Evolutionary conservation across 2,113 vertebrate species (phyloP), one percentile per base, ranked within the genome.

Genomic region (Cercocebus atys): DNA sequence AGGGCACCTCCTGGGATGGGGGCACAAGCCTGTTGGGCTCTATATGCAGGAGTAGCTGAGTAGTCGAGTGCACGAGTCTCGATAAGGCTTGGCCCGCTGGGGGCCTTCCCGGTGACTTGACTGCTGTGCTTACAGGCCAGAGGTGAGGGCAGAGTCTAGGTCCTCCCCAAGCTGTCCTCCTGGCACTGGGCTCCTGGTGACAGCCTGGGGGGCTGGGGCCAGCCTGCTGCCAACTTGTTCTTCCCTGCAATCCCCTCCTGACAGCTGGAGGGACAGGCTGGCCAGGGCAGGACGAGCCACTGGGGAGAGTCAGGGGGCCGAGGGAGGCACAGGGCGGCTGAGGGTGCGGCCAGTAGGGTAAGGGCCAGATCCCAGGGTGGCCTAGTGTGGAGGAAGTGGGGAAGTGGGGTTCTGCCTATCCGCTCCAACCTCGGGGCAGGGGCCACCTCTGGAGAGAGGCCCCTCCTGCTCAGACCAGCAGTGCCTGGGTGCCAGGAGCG

Each of bases 401-500:
- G 13, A 27, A 8, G 17, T 0, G 23, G 66, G 23, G 32, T 2
- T 45, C 16, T 22, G 6, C 55, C 23, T 9, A 3, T 11, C 27
- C 2, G 66, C 59, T 55, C 30, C 32, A 27, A 25, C 30, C 78
- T 79, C 52, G 1, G 68, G 35, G 22, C 3, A 13, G 43, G 84
- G 22, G 25, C 6, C 27, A 64, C 43, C 55, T 8, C 3, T 4
- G 20, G 32, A 85, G 32, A 75, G 20, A 14, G 43, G 40, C 22
- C 17, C 27, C 6, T 8, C 12, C 16, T 0, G 2, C n/a, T 50
- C 13, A 23, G 61, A 32, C 38, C 32, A 57, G 3, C 30, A 6
- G 0, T 2, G 0, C 32, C 27, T 18, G 20, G 40, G 38, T 1
- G 47, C 35, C 45, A 50, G 23, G 61, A 25, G 14, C 0, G 0